Base-by-base conservation (phyloP, 2,113 vertebrate genomes). In the Tenebrosternarchus preto region DNA sequence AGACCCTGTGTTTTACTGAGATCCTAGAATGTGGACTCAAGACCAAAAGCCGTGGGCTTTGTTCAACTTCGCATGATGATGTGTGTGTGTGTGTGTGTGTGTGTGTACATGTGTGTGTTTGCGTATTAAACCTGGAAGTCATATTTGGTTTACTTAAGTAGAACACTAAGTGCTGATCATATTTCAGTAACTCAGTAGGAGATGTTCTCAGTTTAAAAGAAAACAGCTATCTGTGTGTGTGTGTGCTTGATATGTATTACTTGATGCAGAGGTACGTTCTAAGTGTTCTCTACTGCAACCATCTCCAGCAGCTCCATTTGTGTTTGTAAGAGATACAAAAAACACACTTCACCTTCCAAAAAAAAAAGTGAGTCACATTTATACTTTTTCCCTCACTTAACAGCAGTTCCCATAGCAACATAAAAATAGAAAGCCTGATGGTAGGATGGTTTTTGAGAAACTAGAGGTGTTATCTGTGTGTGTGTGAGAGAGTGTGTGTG, bases 191-290 rank as follows among this genome's bases (percentile, higher is more conserved):
- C 12, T 33, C 50, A 67, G 71, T 66, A 67, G 73, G 73, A 75
- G 50, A 56, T 67, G 5, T 74, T 57, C 25, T 64, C 15, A 43
- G 59, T 43, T 60, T 36, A 55, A 27, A 80, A 36, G 60, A 71
- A 80, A 80, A 66, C 69, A 69, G 31, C 12, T 31, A 22, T 75
- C 27, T 59, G 33, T 29, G 61, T 69, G 50, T 81, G 71, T 83
- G 56, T 60, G 70, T 53, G 73, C 68, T 36, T 76, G 64, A 61
- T 61, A 64, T 70, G 66, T 19, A 24, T 25, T 29, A 3, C 20
- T 79, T 83, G 61, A 59, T 73, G 29, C 60, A 46, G 43, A 80
- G 53, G 11, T 27, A 55, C 70, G 80, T 84, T 80, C 82, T 73
- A 64, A 67, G 53, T 68, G 60, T 80, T 84, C 70, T 73, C 17